phyloP scores from a whole-genome alignment of 2,888 invertebrate genomes.

The Drosophila mulleri region DNA sequence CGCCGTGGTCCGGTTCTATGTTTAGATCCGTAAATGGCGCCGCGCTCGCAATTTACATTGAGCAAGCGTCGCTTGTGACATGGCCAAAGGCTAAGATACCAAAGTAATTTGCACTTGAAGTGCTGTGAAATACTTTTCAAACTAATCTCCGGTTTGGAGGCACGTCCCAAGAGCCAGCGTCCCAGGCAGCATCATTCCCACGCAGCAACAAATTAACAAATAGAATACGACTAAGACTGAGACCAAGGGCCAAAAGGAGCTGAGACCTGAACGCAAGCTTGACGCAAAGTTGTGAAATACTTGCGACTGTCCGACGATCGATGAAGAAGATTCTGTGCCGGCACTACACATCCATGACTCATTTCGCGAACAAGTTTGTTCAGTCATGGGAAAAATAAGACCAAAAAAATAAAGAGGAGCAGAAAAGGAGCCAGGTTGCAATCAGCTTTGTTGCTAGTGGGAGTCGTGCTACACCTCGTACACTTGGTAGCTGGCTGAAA shows the following conservation, averaged over 20 bases:
- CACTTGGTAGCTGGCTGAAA: conserved; percentile 24
- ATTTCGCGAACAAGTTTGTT: conserved; percentile 63
- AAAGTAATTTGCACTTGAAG: conserved; percentile 55
- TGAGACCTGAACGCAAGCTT: conserved; percentile 24
- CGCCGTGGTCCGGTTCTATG: conserved; percentile 43
- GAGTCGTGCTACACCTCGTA: background rate
- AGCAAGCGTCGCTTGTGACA: conserved; percentile 61
- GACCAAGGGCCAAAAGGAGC: conserved; percentile 27
- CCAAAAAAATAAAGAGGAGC: background rate
- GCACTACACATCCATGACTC: conserved; percentile 41
- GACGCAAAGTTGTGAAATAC: conserved; percentile 70
- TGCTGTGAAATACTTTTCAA: conserved; percentile 65
- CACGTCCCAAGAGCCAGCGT: conserved; percentile 1
- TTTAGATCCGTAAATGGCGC: conserved; percentile 66
- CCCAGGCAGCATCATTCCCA: conserved; percentile 44
- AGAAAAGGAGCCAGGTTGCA: conserved; percentile 51
- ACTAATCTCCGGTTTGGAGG: conserved; percentile 50
- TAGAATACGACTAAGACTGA: conserved; percentile 8
- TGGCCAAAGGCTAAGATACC: conserved; percentile 33
- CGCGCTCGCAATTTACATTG: conserved; percentile 63
- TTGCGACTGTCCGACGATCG: conserved; percentile 39
- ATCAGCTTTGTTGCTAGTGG: conserved; percentile 33
- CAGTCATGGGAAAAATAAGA: conserved; percentile 56
- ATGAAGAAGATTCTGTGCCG: conserved; percentile 38
- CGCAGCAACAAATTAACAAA: conserved; percentile 49